Percentiles rank a stretch among this genome's conserved stretches.
phyloP scores from a whole-genome alignment of 1,140 invertebrate genomes.

The Magallana ariakensis region DNA sequence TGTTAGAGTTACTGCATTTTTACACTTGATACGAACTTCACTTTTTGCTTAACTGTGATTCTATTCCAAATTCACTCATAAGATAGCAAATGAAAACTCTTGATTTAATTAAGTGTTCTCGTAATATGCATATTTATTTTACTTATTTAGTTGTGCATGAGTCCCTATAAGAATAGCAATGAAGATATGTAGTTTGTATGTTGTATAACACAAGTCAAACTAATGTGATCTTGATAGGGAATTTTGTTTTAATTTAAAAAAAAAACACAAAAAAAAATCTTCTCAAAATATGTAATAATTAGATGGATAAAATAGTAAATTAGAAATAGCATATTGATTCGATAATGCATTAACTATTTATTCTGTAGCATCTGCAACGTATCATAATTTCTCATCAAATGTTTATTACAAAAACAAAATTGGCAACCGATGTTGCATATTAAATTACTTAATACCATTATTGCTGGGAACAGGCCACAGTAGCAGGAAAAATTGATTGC shows the following conservation, averaged over 20 bases:
- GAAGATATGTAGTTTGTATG: neutral
- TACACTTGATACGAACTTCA: too few relatives aligned
- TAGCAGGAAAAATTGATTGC: neutral
- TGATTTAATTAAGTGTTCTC: too few relatives aligned
- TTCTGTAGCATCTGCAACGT: slow-evolving; percentile 3
- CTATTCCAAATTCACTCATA: too few relatives aligned
- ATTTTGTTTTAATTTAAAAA: too few relatives aligned
- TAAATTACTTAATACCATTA: slow-evolving; percentile 27
- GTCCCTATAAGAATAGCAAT: too few relatives aligned
- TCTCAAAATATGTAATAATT: too few relatives aligned
- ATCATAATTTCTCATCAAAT: neutral
- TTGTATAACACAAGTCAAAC: neutral
- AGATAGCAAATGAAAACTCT: too few relatives aligned
- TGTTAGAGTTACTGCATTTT: too few relatives aligned
- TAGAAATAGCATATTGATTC: slow-evolving; percentile 3
- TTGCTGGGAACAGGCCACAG: neutral
- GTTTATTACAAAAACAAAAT: neutral
- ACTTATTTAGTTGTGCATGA: too few relatives aligned
- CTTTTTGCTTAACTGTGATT: too few relatives aligned
- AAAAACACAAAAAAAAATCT: too few relatives aligned
- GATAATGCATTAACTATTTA: neutral
- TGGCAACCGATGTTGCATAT: slow-evolving; percentile 14
- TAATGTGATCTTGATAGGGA: neutral
- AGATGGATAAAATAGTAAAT: neutral
- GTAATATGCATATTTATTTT: too few relatives aligned